phyloP scores from a whole-genome alignment of 2,113 vertebrate species.

The Hippocampus comes region DNA sequence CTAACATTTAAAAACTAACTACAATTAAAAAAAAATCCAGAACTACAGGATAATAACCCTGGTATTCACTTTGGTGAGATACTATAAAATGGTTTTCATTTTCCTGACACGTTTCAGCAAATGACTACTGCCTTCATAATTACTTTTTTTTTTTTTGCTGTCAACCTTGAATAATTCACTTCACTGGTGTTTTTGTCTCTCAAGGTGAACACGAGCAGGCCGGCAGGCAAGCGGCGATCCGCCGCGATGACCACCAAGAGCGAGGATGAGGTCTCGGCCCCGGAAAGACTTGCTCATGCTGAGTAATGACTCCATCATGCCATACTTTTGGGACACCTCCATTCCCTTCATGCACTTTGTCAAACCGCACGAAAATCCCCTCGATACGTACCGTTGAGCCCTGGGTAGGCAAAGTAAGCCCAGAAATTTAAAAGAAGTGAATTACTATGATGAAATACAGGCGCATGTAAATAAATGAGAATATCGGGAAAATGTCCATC shows the following conservation, averaged over 20 bases:
- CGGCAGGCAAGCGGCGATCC: not conserved
- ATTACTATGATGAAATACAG: not conserved
- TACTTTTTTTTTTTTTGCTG: too few relatives aligned
- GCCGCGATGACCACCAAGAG: not conserved
- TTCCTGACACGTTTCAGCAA: not conserved
- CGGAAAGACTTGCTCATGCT: not conserved
- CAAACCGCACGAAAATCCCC: conserved; percentile 32
- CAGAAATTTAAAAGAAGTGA: not conserved
- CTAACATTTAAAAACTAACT: too few relatives aligned
- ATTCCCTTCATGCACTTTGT: conserved; percentile 47
- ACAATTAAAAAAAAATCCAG: too few relatives aligned
- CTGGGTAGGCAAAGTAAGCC: not conserved
- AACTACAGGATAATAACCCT: too few relatives aligned
- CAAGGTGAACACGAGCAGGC: not conserved
- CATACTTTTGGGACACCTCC: conserved; percentile 5
- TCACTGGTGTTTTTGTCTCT: not conserved
- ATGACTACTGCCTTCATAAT: not conserved
- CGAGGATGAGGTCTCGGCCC: not conserved
- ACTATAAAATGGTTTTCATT: not conserved
- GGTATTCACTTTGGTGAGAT: too few relatives aligned
- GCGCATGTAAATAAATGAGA: too few relatives aligned
- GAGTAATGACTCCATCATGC: not conserved
- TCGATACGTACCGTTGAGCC: not conserved
- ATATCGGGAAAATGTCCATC: too few relatives aligned
- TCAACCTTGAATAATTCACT: not conserved